These are phyloP conservation scores for Zonitis immaculata DNA, from an alignment of 2,888 invertebrate species.

Conservation along the genomic window DNA sequence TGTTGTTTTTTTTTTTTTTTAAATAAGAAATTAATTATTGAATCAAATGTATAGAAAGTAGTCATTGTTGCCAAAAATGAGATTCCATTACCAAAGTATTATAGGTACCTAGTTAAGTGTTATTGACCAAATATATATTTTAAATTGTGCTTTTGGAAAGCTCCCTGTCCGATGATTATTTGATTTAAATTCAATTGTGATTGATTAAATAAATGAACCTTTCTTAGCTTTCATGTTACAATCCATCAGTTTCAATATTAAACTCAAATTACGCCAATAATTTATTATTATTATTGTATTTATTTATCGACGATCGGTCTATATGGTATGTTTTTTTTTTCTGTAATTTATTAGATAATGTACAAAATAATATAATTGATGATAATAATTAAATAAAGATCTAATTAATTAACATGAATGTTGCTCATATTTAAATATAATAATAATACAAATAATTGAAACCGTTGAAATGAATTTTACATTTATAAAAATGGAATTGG, in stretches of 20 bases:
- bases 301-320: conserved; percentile 29
- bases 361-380: conserved; percentile 11
- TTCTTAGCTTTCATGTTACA: conserved; percentile 18
- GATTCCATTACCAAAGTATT: conserved; percentile 34
- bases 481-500: conserved; percentile 18
- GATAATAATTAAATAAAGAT: neutral
- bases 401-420: conserved; percentile 14
- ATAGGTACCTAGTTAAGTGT: conserved; percentile 31
- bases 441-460: neutral
- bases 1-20: conserved; percentile 16
- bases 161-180: conserved; percentile 12
- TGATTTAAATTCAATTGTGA: conserved; percentile 11
- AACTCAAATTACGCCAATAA: conserved; percentile 7
- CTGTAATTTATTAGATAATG: conserved; percentile 18
- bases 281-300: conserved; percentile 11
- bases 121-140: conserved; percentile 29
- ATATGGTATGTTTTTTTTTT: conserved; percentile 27
- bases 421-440: conserved; percentile 16
- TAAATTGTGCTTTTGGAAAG: conserved; percentile 16
- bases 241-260: conserved; percentile 9
- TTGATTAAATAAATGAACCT: conserved; percentile 11
- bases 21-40: no score
- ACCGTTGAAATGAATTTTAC: neutral
- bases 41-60: conserved; percentile 24
- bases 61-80: conserved; percentile 33